phyloP scores from a whole-genome alignment of 2,797 vertebrate genomes.

The Helicolenus hilgendorfi region DNA sequence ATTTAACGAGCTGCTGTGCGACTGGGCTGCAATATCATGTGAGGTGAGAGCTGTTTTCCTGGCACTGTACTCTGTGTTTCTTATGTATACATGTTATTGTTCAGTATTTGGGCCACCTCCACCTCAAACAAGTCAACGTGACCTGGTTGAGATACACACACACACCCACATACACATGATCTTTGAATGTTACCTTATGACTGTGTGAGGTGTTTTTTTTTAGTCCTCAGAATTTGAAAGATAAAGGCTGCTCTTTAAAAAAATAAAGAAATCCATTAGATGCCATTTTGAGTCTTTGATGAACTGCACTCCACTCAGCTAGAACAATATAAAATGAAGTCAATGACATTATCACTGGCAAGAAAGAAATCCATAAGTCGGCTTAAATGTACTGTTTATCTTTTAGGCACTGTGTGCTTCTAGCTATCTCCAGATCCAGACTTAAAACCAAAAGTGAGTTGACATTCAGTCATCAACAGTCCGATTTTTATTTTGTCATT shows the following conservation, averaged over 20 bases:
- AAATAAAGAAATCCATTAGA: not conserved
- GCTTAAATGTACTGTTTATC: not conserved
- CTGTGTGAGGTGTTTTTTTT: not conserved
- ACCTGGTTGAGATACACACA: not conserved
- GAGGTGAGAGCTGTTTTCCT: not conserved
- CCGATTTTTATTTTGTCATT: not conserved
- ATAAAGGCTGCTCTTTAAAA: not conserved
- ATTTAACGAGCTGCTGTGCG: not conserved
- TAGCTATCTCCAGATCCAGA: not conserved
- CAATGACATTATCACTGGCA: not conserved
- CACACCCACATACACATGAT: not conserved
- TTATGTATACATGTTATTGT: conserved; percentile 1
- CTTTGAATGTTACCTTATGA: not conserved
- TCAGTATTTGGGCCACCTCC: conserved; percentile 7
- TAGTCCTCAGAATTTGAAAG: not conserved
- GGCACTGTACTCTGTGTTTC: not conserved
- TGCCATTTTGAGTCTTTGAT: not conserved
- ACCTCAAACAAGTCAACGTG: not conserved
- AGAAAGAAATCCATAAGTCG: not conserved
- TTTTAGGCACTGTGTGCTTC: not conserved
- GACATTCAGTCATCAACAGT: not conserved
- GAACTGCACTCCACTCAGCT: not conserved
- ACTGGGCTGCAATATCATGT: not conserved
- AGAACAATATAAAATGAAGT: not conserved
- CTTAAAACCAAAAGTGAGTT: not conserved